These are phyloP conservation scores for Lophotriccus pileatus DNA, from an alignment of 2,797 vertebrate genomes.

Conservation along the genomic window DNA sequence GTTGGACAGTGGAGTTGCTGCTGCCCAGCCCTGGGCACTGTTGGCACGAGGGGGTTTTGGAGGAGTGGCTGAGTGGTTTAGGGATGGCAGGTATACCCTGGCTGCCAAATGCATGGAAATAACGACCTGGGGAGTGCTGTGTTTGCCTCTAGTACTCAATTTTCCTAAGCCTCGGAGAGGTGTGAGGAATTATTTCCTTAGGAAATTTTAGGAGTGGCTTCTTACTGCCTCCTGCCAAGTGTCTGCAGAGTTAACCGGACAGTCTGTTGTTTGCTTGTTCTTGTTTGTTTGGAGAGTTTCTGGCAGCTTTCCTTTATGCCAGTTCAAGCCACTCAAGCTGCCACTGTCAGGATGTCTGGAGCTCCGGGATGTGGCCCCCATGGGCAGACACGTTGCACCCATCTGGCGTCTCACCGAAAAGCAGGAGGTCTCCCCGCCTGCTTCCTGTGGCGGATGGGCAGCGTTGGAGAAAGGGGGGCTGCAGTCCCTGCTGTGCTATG, in stretches of 20 bases:
- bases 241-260: neutral
- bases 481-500: neutral
- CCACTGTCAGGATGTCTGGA: slow-evolving; percentile 17
- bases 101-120: neutral
- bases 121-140: neutral
- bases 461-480: accelerated
- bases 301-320: slow-evolving; percentile 46
- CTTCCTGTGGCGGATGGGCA: neutral
- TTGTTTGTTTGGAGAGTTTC: slow-evolving; percentile 37
- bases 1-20: neutral
- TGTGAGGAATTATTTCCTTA: slow-evolving; percentile 41
- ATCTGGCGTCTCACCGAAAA: neutral
- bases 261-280: slow-evolving; percentile 28
- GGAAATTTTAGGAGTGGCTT: neutral
- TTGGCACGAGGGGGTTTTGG: neutral
- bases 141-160: neutral
- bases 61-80: neutral
- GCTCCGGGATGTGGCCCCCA: neutral
- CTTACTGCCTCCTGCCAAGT: neutral
- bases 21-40: neutral
- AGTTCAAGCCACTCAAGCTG: slow-evolving; percentile 43
- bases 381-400: neutral
- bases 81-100: neutral
- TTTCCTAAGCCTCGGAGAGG: slow-evolving; percentile 15
- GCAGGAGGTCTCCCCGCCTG: neutral